Base-by-base conservation (phyloP, 2,113 vertebrate genomes). In the Rafetus swinhoei region DNA sequence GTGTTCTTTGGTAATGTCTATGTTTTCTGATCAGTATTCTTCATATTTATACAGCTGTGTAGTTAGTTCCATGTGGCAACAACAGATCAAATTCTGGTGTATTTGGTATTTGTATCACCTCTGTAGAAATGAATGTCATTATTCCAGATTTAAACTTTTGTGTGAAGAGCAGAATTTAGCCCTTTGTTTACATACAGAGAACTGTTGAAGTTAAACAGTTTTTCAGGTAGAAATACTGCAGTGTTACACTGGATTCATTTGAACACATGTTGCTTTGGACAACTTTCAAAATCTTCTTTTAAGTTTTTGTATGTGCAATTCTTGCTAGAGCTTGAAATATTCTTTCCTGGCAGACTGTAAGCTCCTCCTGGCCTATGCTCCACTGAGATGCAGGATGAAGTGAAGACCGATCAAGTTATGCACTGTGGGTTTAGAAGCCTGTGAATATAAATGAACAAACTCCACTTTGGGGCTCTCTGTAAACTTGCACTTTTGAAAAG, bases 201-300 rank as follows among this genome's bases (percentile, higher is more conserved):
- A 87, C 52, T 54, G 53, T 59, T 62, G 45, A 84, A 88, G 77
- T 39, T 24, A 85, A 85, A 53, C 84, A 92, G 39, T 9, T 72
- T 7, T 29, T 60, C 87, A 72, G 93, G 86, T 96, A 72, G 82
- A 81, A 94, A 89, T 1, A 50, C 21, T 27, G 79, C 79, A 83
- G 87, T 7, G 80, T 45, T 93, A 80, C 79, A 90, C 53, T 81
- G 76, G 83, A 81, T 86, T 7, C 69, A 45, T 80, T 74, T 56
- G 82, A 95, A 93, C 97, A 96, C 95, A 96, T 97, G 94, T 87
- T 93, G 91, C 77, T 79, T 74, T 79, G 96, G 95, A 95, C 83
- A 0, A 52, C 81, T 95, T 93, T 92, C 96, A 95, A 93, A 93
- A 52, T 76, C 80, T 90, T 79, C 82, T 95, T 93, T 83, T 93